A percentile compares a stretch with the other conserved stretches of the same genome.
Conservation (phyloP, 2,797 vertebrate genomes). For the Amphiprion clarkii region DNA sequence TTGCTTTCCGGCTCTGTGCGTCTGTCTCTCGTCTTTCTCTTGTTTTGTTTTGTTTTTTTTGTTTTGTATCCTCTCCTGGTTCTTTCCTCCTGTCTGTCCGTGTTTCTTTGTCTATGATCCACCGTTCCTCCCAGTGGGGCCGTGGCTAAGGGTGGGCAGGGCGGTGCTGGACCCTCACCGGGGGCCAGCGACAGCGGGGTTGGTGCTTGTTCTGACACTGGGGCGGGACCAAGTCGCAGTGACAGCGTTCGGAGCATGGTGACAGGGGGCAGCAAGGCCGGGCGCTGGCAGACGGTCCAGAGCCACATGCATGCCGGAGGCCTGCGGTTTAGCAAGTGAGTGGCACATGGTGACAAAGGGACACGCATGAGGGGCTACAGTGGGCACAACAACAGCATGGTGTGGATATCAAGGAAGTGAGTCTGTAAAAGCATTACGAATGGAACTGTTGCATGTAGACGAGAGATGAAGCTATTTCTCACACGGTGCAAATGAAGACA, state of each 20-base stretch:
- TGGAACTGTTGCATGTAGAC: conserved; percentile 55
- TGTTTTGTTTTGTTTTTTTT: conserved; percentile 41
- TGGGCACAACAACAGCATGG: conserved; percentile 69
- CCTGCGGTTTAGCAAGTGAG: conserved; percentile 98
- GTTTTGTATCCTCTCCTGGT: conserved; percentile 62
- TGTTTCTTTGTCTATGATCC: conserved; percentile 70
- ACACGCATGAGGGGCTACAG: conserved; percentile 66
- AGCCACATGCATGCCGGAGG: conserved; percentile 98
- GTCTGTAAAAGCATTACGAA: conserved; percentile 39
- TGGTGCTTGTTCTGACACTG: conserved; percentile 83
- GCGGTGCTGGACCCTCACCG: conserved; percentile 84
- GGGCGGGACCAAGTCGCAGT: conserved; percentile 93
- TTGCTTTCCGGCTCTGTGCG: conserved; percentile 81
- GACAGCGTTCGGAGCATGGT: conserved; percentile 91
- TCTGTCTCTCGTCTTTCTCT: conserved; percentile 73
- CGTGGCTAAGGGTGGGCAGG: conserved; percentile 92
- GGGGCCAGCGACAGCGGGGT: conserved; percentile 78
- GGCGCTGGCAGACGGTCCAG: conserved; percentile 97
- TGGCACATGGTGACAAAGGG: conserved; percentile 77
- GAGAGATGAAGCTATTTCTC: conserved; percentile 25
- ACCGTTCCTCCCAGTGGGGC: conserved; percentile 90
- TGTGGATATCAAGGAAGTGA: conserved; percentile 52
- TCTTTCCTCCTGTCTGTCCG: conserved; percentile 68
- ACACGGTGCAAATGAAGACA: conserved; percentile 20
- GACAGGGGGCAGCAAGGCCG: conserved; percentile 91